Conservation (phyloP, 2,797 vertebrate species). For the Nannoperca australis region DNA sequence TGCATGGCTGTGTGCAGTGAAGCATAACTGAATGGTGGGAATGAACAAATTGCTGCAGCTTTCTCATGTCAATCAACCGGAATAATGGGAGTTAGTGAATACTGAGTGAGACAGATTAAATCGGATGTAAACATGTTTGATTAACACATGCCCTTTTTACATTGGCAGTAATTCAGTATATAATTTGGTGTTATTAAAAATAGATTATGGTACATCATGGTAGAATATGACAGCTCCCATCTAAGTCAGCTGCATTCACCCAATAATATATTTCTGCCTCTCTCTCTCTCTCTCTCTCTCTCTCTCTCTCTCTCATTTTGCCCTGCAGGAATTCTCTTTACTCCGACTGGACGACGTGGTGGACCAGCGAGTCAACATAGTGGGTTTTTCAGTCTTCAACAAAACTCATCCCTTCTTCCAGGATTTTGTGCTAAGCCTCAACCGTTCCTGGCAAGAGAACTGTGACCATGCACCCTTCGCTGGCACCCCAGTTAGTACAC, state of each 20-base stretch:
- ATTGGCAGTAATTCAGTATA: constrained; percentile 47
- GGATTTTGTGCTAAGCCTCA: constrained; percentile 97
- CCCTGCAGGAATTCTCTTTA: constrained; percentile 93
- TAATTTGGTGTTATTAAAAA: constrained; percentile 45
- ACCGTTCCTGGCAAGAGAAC: constrained; percentile 99
- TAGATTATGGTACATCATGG: constrained; percentile 12
- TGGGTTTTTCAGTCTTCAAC: constrained; percentile 99
- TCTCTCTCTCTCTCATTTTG: constrained; percentile 25
- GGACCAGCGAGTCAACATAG: constrained; percentile 94
- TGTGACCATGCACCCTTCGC: constrained; percentile 96
- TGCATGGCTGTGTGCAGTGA: constrained; percentile 37
- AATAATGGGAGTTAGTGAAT: constrained; percentile 68
- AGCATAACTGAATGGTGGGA: constrained; percentile 45
- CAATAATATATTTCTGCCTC: constrained; percentile 28
- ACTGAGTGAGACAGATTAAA: constrained; percentile 55
- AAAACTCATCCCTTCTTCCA: constrained; percentile 95
- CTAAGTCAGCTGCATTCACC: not conserved
- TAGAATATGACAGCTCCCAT: constrained; percentile 25
- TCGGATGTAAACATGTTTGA: constrained; percentile 58
- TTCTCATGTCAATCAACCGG: constrained; percentile 53
- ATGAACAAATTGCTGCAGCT: constrained; percentile 47
- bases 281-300: constrained; percentile 10
- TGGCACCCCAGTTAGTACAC: constrained; percentile 91
- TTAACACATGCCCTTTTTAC: constrained; percentile 61
- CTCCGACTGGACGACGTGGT: constrained; percentile 91